These are phyloP conservation scores for Sitophilus oryzae DNA, from an alignment of 1,140 invertebrate species.

Conservation along the genomic window DNA sequence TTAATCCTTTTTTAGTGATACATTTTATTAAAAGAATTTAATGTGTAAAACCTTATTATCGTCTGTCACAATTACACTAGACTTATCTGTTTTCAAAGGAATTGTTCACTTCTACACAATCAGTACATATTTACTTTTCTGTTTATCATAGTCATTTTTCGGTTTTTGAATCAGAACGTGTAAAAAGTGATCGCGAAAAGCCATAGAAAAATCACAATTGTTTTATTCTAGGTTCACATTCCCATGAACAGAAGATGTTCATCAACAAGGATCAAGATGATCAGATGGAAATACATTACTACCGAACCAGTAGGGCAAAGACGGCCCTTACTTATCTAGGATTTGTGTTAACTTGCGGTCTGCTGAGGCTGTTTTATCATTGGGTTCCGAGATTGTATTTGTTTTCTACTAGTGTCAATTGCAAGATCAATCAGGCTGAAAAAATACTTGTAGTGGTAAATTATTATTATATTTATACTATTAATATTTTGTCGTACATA, in stretches of 20 bases:
- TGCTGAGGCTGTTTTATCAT: conserved; percentile 75
- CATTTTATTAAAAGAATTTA: too few relatives aligned
- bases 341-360: conserved; percentile 62
- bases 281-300: conserved; percentile 66
- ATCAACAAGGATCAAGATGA: conserved; percentile 63
- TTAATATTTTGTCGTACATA: not conserved
- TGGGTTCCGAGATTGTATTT: conserved; percentile 80
- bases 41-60: too few relatives aligned
- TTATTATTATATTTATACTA: conserved; percentile 11
- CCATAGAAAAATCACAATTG: not conserved
- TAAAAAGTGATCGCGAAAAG: not conserved
- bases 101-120: too few relatives aligned
- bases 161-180: too few relatives aligned
- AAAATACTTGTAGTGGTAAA: conserved; percentile 71
- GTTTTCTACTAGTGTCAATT: conserved; percentile 64
- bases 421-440: conserved; percentile 64
- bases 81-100: too few relatives aligned
- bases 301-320: conserved; percentile 49
- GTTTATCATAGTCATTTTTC: too few relatives aligned
- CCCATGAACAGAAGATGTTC: conserved; percentile 39
- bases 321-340: conserved; percentile 57
- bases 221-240: conserved; percentile 13
- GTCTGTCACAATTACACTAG: too few relatives aligned
- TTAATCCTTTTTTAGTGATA: too few relatives aligned
- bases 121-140: too few relatives aligned